Base-by-base conservation (phyloP, 1,140 invertebrate species). In the Pseudobourletiella spinata region DNA sequence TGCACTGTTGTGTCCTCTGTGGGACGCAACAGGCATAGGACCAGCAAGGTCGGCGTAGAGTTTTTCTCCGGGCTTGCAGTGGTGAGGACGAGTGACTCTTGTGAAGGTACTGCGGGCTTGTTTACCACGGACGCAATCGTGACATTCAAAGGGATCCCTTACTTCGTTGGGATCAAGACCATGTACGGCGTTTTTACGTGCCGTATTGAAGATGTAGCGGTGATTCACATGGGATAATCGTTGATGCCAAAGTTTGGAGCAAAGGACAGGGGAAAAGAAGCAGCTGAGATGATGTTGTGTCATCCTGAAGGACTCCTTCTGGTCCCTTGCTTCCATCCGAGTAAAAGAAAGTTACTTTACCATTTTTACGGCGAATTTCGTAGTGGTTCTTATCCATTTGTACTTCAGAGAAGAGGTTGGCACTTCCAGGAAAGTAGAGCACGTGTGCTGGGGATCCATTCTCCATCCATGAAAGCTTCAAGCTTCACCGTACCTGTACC, bases 21-120 rank as follows among this genome's bases (percentile, higher is more conserved):
- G 44, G 3, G 73, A 75, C 22, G 18, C 54, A 3, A 68, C n/a
- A n/a, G n/a, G n/a, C n/a, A n/a, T n/a, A n/a, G n/a, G n/a, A n/a
- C n/a, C n/a, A n/a, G n/a, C n/a, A 57, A 78, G 56, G 64, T 79
- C 77, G 0, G 72, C 72, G 61, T 78, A 75, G 8, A 76, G 61
- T 16, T 76, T 46, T 46, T 77, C 73, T 66, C 48, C 20, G 72
- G 72, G 25, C 71, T 70, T 28, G 0, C 57, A 51, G 32, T 59
- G 32, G 54, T 63, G 60, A 43, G 52, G 57, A 8, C 61, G 16
- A n/a, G 61, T 46, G 26, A 56, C 42, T 22, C 11, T 46, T 48
- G 54, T 42, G 32, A 58, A 66, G n/a, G 63, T 32, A 20, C 35
- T 56, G 29, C 56, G 52, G 14, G 39, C 20, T 35, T 59, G 42